A percentile compares a stretch with the other conserved stretches of the same genome.
These are phyloP conservation scores for Nudaria mundana DNA, from an alignment of 2,888 invertebrate species.

Conservation along the genomic window DNA sequence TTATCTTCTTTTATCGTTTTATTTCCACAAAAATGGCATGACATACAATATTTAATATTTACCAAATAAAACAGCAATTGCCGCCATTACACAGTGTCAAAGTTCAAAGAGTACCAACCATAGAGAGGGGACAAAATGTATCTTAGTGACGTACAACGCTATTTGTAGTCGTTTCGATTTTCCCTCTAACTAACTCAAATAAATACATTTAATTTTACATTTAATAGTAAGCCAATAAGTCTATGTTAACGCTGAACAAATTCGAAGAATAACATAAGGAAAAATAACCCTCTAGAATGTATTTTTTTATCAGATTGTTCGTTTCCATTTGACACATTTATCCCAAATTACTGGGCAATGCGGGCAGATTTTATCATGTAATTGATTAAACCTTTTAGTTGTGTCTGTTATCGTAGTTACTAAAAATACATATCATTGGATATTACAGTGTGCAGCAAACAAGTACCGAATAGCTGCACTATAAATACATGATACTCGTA, in stretches of 20 bases:
- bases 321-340: conserved; percentile 36
- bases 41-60: too few relatives aligned
- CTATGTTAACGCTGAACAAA: background rate
- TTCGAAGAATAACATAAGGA: conserved; percentile 2
- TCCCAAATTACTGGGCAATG: conserved; percentile 33
- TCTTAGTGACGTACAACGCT: too few relatives aligned
- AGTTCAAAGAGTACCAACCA: too few relatives aligned
- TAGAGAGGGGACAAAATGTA: too few relatives aligned
- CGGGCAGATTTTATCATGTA: conserved; percentile 51
- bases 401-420: conserved; percentile 48
- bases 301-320: conserved; percentile 28
- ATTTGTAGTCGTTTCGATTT: too few relatives aligned
- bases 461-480: too few relatives aligned
- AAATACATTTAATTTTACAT: background rate
- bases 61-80: background rate
- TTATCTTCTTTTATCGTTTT: background rate
- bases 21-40: too few relatives aligned
- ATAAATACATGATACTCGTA: too few relatives aligned
- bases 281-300: conserved; percentile 11
- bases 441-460: too few relatives aligned
- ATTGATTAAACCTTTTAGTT: conserved; percentile 61
- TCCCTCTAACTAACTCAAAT: too few relatives aligned
- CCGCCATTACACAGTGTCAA: background rate
- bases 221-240: background rate
- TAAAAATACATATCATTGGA: too few relatives aligned